Percentiles rank a stretch among this genome's conserved stretches.
Evolutionary conservation across 2,888 invertebrate genomes (phyloP).

Genomic region (Oscheius myriophilus): DNA sequence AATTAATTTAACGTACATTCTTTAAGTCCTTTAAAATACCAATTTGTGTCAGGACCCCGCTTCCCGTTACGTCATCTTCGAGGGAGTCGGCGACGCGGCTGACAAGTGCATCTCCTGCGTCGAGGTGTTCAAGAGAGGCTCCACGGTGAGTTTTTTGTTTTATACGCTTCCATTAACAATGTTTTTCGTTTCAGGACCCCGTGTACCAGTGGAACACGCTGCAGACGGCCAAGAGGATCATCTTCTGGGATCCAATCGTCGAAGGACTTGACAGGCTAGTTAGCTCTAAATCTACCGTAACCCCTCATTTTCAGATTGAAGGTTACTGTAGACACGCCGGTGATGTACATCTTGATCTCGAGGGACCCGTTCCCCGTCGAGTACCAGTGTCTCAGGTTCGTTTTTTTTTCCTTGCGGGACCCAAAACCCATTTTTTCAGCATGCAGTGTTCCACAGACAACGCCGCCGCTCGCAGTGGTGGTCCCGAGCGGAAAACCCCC

Average conservation of each 20-base stretch:
- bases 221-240: conserved; percentile 15
- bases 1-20: no score
- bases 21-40: no score
- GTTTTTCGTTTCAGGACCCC: conserved; percentile 17
- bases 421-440: no score
- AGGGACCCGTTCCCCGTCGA: conserved; percentile 35
- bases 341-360: conserved; percentile 35
- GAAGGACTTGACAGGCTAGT: conserved; percentile 24
- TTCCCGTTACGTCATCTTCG: conserved; percentile 34
- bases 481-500: conserved; percentile 7
- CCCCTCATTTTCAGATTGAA: conserved; percentile 18
- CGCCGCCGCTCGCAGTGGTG: neutral
- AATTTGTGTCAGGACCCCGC: conserved; percentile 16
- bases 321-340: conserved; percentile 35
- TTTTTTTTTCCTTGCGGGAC: no score
- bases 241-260: conserved; percentile 25
- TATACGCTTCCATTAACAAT: neutral
- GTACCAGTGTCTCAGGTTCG: conserved; percentile 28
- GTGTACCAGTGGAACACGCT: conserved; percentile 35
- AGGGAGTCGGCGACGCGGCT: conserved; percentile 39
- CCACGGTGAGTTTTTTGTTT: conserved; percentile 12
- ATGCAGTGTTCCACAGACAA: conserved; percentile 26
- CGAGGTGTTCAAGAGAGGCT: conserved; percentile 42
- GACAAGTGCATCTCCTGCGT: conserved; percentile 46
- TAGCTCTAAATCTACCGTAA: neutral